These are phyloP conservation scores for Heliconius charithonia DNA, from an alignment of 2,888 invertebrate genomes.

Conservation along the genomic window DNA sequence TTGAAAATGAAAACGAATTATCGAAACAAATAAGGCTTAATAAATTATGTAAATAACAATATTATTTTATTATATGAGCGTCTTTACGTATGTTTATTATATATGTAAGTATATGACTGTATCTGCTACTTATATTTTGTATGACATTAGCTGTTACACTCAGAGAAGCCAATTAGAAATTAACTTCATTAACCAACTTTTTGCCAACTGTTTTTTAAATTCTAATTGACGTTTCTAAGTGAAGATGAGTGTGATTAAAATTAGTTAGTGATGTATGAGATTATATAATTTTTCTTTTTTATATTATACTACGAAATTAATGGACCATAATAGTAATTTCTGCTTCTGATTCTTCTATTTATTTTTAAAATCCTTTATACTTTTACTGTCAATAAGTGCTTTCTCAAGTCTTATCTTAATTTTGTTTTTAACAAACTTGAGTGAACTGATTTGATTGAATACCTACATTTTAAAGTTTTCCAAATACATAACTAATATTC, in stretches of 20 bases:
- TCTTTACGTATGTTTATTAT: not conserved
- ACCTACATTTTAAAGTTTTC: too few species aligned
- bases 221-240: not conserved
- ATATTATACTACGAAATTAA: not conserved
- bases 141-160: not conserved
- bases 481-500: not conserved
- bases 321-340: not conserved
- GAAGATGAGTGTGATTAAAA: not conserved
- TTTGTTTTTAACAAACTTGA: not conserved
- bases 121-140: not conserved
- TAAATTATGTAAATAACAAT: not conserved
- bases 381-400: not conserved
- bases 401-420: not conserved
- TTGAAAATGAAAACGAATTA: not conserved
- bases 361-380: not conserved
- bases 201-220: not conserved
- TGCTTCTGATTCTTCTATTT: not conserved
- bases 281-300: not conserved
- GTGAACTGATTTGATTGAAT: not conserved
- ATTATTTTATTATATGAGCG: not conserved
- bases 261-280: not conserved
- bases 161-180: not conserved
- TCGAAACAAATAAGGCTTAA: not conserved
- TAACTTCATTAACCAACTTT: not conserved
- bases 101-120: not conserved